Conservation (phyloP, 2,797 vertebrate species). For the Phataginus tetradactyla region DNA sequence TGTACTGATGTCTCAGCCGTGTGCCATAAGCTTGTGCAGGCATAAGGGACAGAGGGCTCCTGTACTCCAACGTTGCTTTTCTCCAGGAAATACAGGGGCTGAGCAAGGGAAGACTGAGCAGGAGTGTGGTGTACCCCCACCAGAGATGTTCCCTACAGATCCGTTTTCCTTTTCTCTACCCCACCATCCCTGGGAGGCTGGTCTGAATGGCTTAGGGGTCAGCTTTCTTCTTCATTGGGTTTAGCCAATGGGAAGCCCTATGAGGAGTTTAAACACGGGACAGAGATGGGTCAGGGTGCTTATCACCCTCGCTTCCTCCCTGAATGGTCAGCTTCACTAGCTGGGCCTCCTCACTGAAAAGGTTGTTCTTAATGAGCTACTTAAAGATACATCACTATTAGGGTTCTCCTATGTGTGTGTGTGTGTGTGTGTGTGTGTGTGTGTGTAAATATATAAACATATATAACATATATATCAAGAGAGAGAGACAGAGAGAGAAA, state of each 20-base stretch:
- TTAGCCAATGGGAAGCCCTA: background rate
- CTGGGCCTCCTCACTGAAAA: background rate
- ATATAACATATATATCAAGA: background rate
- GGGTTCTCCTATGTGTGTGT: background rate
- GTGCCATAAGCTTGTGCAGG: too few relatives aligned
- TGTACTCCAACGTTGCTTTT: fast-evolving
- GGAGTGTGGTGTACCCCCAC: fast-evolving
- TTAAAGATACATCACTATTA: background rate
- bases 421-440: too few relatives aligned
- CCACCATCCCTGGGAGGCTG: background rate
- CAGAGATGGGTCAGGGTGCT: background rate
- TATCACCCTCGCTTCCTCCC: background rate
- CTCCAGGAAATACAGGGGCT: too few relatives aligned
- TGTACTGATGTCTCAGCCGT: too few relatives aligned
- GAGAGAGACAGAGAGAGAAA: background rate
- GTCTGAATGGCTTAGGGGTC: background rate
- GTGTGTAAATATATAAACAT: background rate
- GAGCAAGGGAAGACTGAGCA: fast-evolving
- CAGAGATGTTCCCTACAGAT: fast-evolving
- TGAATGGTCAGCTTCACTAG: background rate
- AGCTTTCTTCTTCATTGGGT: too few relatives aligned
- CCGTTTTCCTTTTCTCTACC: background rate
- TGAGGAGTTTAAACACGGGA: background rate
- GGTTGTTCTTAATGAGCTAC: background rate
- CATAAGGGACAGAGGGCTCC: background rate